phyloP scores from a whole-genome alignment of 2,113 vertebrate species.

The Lates calcarifer region DNA sequence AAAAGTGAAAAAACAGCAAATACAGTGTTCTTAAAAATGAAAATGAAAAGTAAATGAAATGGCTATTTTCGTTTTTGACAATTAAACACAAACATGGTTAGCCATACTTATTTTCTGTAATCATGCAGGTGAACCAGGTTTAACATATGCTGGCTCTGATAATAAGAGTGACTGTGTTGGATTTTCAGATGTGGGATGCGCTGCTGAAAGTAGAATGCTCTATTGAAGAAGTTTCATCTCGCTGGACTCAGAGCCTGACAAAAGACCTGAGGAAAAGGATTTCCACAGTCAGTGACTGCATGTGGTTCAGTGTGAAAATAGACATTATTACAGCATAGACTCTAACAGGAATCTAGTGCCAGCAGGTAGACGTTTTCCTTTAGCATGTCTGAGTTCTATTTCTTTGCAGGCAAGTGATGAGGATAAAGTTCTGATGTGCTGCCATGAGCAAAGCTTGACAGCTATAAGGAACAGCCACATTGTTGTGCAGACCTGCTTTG shows the following conservation, averaged over 20 bases:
- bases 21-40: no score
- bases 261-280: slow-evolving; percentile 77
- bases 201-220: slow-evolving; percentile 73
- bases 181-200: slow-evolving; percentile 79
- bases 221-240: slow-evolving; percentile 56
- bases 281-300: slow-evolving; percentile 59
- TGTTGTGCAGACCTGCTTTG: slow-evolving; percentile 67
- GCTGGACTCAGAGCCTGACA: slow-evolving; percentile 66
- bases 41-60: no score
- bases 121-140: neutral
- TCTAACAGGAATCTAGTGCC: neutral
- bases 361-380: neutral
- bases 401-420: slow-evolving; percentile 58
- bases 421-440: slow-evolving; percentile 69
- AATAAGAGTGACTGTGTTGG: neutral
- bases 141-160: neutral
- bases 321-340: neutral
- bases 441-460: neutral
- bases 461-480: slow-evolving; percentile 37
- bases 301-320: neutral
- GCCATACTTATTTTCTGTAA: no score
- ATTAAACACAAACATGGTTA: no score
- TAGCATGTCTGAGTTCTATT: neutral
- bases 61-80: no score
- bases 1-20: no score